Base-by-base conservation (phyloP, 2,797 vertebrate genomes). In the Sylvia borin region DNA sequence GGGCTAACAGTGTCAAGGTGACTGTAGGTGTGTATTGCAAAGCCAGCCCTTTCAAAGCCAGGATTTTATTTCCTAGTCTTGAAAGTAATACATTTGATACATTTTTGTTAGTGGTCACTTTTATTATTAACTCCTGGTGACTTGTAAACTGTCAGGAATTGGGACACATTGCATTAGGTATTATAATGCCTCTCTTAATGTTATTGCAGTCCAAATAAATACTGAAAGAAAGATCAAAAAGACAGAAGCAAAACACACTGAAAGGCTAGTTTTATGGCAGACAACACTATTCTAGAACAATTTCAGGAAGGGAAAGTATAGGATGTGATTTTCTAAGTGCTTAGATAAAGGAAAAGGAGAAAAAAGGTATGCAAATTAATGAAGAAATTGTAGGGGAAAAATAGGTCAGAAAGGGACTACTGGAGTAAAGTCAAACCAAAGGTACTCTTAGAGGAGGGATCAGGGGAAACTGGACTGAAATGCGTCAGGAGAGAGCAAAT, bases 211-310 rank as follows among this genome's bases (percentile, higher is more conserved):
- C 8, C 31, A 84, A 88, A 75, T 13, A 80, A 89, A 50, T 10
- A 77, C 9, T 25, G 42, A 45, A 67, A 87, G n/a, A 62, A 72
- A 62, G 29, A 68, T 11, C 1, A 21, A 45, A 75, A 25, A 51
- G 42, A 0, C 9, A 66, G 29, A 57, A 61, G 11, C 1, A 68
- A 65, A 83, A 20, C 10, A 54, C 4, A 4, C 3, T 17, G 26
- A 36, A 74, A 61, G 5, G 8, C 77, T 43, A 65, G 2, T 40
- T 34, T 58, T 65, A 50, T 40, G 45, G 5, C 17, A 64, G 40
- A 32, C 3, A 67, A 25, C 45, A 62, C 10, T 4, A 5, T 21
- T 19, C 4, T 67, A 53, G 14, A n/a, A 31, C 31, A 48, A 48
- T 51, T 82, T 85, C 36, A 70, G 26, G 29, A 92, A 77, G 4